Percentiles rank a stretch among this genome's conserved stretches.
phyloP scores from a whole-genome alignment of 2,888 invertebrate genomes.

The Reticulitermes lucifugus region DNA sequence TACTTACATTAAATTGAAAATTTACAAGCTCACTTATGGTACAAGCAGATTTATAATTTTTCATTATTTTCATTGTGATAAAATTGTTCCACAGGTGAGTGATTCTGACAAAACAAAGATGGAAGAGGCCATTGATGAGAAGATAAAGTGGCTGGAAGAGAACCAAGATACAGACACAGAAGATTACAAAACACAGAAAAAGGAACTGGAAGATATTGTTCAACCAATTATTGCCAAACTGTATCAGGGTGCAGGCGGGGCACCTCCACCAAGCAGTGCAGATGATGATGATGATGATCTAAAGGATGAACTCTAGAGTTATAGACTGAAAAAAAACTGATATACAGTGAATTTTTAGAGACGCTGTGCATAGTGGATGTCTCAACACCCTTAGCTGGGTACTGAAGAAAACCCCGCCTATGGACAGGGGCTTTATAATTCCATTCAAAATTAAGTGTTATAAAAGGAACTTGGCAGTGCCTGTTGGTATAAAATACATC shows the following conservation, averaged over 20 bases:
- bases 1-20: too few species aligned
- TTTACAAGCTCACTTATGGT: too few species aligned
- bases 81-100: constrained; percentile 66
- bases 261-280: constrained; percentile 76
- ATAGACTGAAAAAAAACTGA: constrained; percentile 8
- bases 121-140: constrained; percentile 95
- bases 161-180: constrained; percentile 94
- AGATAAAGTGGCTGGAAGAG: constrained; percentile 97
- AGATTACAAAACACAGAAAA: constrained; percentile 95
- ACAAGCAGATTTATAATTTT: too few species aligned
- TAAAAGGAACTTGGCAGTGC: not conserved
- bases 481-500: not conserved
- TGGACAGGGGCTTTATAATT: constrained; percentile 31
- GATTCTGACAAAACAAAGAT: constrained; percentile 94
- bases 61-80: not conserved
- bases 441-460: constrained; percentile 26
- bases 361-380: not conserved
- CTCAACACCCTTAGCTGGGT: constrained; percentile 10
- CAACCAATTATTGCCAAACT: constrained; percentile 98
- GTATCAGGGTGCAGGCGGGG: constrained; percentile 88
- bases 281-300: constrained; percentile 76
- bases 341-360: not conserved
- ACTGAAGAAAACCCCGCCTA: constrained; percentile 10
- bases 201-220: constrained; percentile 92
- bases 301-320: constrained; percentile 83